Base-by-base conservation (phyloP, 2,113 vertebrate genomes). In the Solea solea region DNA sequence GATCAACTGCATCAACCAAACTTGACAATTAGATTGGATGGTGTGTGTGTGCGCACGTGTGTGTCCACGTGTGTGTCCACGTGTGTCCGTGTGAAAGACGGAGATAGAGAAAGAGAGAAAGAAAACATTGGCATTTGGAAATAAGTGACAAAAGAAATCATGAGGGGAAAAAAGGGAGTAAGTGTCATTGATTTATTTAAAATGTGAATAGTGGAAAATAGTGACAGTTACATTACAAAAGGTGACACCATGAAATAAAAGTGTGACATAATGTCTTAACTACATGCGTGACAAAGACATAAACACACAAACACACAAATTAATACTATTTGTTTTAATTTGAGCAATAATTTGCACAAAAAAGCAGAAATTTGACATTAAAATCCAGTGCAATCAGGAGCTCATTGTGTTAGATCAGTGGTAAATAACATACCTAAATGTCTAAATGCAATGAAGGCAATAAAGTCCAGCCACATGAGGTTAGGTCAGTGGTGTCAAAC, bases 1-100 rank as follows among this genome's bases (percentile, higher is more conserved):
- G 72, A 86, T 89, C 64, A 72, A 85, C 82, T 51, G 51, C 57
- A 64, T 77, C 80, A 72, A 72, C 78, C 78, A 65, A 58, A 74
- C 50, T 65, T 69, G 48, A 63, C 75, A 72, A 72, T 81, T 76
- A 55, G 69, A 77, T 45, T 39, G 46, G 72, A 62, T 57, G 44
- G n/a, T 34, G 60, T 69, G 61, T 21, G 21, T 21, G 61, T 21
- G 21, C 1, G 21, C 21, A 21, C 10, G 1, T 9, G 10, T 28
- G 14, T 16, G 6, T 54, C 42, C 73, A 21, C 8, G 41, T 25
- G 40, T 13, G 41, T 61, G n/a, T 8, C 56, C n/a, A 2, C 5
- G 13, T 12, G 10, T 16, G 10, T 48, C 41, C 63, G 16, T 7
- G 48, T 5, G 6, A 50, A 7, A 46, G 21, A 56, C 16, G 40